Conservation (phyloP, 2,888 invertebrate species). For the Chymomyza caudatula region DNA sequence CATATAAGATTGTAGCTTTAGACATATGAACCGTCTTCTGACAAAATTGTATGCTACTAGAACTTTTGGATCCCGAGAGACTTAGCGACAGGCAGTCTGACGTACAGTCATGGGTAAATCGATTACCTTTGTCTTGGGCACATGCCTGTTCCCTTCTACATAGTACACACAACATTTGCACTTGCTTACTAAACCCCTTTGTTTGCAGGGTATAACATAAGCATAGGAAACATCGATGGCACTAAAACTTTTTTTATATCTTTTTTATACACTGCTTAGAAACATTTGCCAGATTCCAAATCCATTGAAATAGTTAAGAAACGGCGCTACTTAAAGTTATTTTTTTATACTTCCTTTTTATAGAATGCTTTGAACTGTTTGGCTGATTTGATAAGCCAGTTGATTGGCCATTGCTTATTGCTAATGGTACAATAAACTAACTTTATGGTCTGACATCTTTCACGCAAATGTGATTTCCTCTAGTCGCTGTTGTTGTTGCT, state of each 20-base stretch:
- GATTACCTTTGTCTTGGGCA: too few species aligned
- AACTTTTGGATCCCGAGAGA: too few species aligned
- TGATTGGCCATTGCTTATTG: slow-evolving; percentile 36
- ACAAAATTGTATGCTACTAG: too few species aligned
- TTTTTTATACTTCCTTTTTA: neutral
- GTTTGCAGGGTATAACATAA: too few species aligned
- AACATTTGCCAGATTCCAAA: neutral
- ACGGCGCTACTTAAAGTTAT: neutral
- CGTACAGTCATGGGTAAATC: too few species aligned
- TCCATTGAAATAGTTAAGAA: neutral
- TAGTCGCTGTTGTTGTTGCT: slow-evolving; percentile 6
- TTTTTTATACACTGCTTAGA: neutral
- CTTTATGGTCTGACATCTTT: slow-evolving; percentile 70
- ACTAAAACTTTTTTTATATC: neutral
- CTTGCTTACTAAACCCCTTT: too few species aligned
- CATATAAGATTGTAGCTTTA: too few species aligned
- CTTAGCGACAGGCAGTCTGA: too few species aligned
- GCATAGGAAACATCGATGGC: neutral
- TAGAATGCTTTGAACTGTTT: neutral
- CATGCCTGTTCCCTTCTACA: too few species aligned
- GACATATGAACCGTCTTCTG: too few species aligned
- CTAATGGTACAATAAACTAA: slow-evolving; percentile 66
- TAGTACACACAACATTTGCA: too few species aligned
- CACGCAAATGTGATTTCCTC: slow-evolving; percentile 54
- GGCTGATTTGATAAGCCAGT: neutral